Base-by-base conservation (phyloP, 2,113 vertebrate species). In the Hypocryptadius cinnamomeus region DNA sequence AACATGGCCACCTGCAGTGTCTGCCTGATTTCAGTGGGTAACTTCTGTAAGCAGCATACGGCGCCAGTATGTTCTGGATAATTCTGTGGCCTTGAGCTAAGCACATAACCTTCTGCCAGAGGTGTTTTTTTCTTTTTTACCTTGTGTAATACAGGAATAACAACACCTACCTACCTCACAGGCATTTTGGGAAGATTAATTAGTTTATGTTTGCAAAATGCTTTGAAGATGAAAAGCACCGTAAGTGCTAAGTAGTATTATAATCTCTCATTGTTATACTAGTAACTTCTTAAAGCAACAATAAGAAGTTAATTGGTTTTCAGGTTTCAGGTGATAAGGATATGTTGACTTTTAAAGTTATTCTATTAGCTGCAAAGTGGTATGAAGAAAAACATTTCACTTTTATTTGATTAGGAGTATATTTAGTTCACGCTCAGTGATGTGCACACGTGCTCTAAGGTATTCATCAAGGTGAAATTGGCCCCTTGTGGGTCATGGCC, bases 301-400 rank as follows among this genome's bases (percentile, higher is more conserved):
- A 87, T 77, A 93, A 92, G 93, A 94, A 95, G 90, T 79, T 94
- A 96, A 93, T 96, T 97, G 79, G 92, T 94, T 97, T 97, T 95
- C 61, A 78, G 70, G 89, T 93, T 92, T 47, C 61, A 88, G 79
- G 70, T 95, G 90, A 96, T 96, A 94, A 94, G 78, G 60, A 95
- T 89, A 85, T 83, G 83, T 91, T 96, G 93, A 93, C 92, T 96
- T 94, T 79, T 83, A 33, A 95, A 92, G 82, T 94, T 88, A 89
- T 79, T 95, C 82, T 94, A 76, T 94, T 94, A 90, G 83, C 70
- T 92, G 40, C 61, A 64, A 61, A 87, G 45, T 63, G 37, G 48
- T 79, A 85, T 31, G 28, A 63, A 79, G 74, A 54, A 81, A 91
- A 94, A 87, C 86, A 64, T 82, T 86, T 86, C 54, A 40, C 57